Percentiles rank a stretch among this genome's conserved stretches.
phyloP scores from a whole-genome alignment of 2,797 vertebrate genomes.

The Bothrops alternatus region DNA sequence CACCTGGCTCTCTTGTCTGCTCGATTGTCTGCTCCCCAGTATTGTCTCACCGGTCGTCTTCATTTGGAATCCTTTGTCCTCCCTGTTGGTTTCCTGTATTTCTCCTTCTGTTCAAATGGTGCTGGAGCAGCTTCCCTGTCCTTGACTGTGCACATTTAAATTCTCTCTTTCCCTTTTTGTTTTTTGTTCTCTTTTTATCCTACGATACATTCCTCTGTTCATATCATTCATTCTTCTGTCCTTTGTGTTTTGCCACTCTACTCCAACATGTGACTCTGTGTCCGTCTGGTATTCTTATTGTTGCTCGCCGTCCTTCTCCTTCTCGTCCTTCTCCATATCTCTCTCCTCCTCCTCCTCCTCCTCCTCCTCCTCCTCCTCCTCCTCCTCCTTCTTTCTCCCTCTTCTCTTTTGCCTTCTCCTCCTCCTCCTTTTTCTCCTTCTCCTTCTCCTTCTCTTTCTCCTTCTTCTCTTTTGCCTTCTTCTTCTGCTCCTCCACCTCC shows the following conservation, averaged over 20 bases:
- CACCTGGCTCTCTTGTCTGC: slow-evolving; percentile 17
- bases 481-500: too few species aligned
- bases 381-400: background rate
- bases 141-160: slow-evolving; percentile 61
- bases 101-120: slow-evolving; percentile 59
- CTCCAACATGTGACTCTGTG: background rate
- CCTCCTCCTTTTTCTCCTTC: background rate
- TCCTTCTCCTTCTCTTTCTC: background rate
- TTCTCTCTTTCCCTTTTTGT: slow-evolving; percentile 62
- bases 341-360: too few species aligned
- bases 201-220: slow-evolving; percentile 4
- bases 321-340: slow-evolving; percentile 47
- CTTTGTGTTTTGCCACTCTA: background rate
- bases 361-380: too few species aligned
- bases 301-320: slow-evolving; percentile 27
- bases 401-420: too few species aligned
- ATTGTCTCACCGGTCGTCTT: background rate
- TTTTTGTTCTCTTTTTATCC: slow-evolving; percentile 38
- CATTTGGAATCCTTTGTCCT: slow-evolving; percentile 38
- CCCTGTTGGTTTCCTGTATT: slow-evolving; percentile 36
- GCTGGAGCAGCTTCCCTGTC: slow-evolving; percentile 50
- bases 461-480: background rate
- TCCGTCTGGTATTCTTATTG: background rate
- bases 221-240: background rate
- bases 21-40: slow-evolving; percentile 35